phyloP scores from a whole-genome alignment of 2,113 vertebrate genomes.

The Cebidichthys violaceus region DNA sequence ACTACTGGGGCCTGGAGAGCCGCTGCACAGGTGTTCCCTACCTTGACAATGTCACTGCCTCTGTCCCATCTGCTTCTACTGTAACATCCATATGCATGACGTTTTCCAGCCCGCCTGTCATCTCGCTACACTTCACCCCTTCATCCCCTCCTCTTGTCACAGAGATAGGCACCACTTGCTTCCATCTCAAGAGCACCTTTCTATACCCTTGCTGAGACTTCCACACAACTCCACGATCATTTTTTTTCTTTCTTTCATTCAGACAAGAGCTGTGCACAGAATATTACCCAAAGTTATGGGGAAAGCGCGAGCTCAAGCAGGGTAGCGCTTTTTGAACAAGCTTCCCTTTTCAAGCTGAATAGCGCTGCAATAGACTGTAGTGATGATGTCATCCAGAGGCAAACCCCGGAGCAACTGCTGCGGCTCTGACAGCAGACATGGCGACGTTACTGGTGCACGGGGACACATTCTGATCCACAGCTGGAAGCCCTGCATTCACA shows the following conservation, averaged over 20 bases:
- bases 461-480: conserved; percentile 61
- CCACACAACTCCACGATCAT: conserved; percentile 22
- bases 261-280: neutral
- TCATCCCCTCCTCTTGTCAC: conserved; percentile 19
- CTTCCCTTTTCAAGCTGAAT: conserved; percentile 19
- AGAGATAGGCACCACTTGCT: conserved; percentile 22
- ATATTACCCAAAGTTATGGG: neutral
- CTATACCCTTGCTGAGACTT: conserved; percentile 22
- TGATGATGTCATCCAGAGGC: conserved; percentile 56
- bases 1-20: conserved; percentile 47
- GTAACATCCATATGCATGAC: conserved; percentile 75
- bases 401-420: conserved; percentile 56
- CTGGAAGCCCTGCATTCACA: conserved; percentile 64
- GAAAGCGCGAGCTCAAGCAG: neutral
- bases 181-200: conserved; percentile 65
- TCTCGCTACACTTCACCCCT: conserved; percentile 43
- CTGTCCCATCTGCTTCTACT: conserved; percentile 71
- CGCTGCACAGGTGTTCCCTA: conserved; percentile 66
- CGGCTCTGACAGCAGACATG: conserved; percentile 51
- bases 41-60: conserved; percentile 69
- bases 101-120: conserved; percentile 45
- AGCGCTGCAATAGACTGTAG: conserved; percentile 17
- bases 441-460: conserved; percentile 53
- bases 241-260: neutral
- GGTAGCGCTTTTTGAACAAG: conserved; percentile 9